Evolutionary conservation across 1,140 invertebrate species (phyloP), one percentile per base, ranked within the genome.

Genomic region (Ephestia elutella): DNA sequence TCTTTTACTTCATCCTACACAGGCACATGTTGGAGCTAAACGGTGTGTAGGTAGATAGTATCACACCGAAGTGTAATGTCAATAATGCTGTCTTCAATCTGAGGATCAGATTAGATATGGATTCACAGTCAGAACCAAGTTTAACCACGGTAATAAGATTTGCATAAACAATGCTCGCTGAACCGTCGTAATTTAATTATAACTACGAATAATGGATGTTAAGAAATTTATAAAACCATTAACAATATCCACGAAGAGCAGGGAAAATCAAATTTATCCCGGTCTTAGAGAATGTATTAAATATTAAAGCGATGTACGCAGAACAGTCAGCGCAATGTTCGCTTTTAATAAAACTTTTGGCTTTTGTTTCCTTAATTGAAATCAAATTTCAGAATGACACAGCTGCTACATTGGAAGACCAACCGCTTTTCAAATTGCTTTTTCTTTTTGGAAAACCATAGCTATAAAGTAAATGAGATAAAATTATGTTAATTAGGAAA

Each of bases 341-440:
- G 67, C 65, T 75, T 83, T 82, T 80, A 82, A 78, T 81, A 85
- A 80, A 85, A 82, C 66, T 82, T 85, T 70, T 71, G 72, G 72
- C 74, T 78, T 81, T 81, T 78, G 80, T 81, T 85, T 80, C 78
- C 80, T 74, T 82, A 82, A 85, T 85, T 85, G 75, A 80, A 82
- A 85, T 83, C 75, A 80, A 78, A 85, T 85, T 82, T 78, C 75
- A 79, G 70, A 76, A 73, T 70, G 75, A 78, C 82, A 70, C 82
- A 85, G 80, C 78, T 82, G 79, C 72, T 71, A 64, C 75, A 59
- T 61, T 66, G 30, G 50, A 57, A 69, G 28, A 48, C 56, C 50
- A 51, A 61, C 66, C 68, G 65, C 62, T 57, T 62, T 64, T 70
- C 54, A 70, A 70, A 68, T 63, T 66, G 68, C 66, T 65, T 67